Evolutionary conservation across 2,113 vertebrate genomes (phyloP).

Genomic region (Syrrhaptes paradoxus): DNA sequence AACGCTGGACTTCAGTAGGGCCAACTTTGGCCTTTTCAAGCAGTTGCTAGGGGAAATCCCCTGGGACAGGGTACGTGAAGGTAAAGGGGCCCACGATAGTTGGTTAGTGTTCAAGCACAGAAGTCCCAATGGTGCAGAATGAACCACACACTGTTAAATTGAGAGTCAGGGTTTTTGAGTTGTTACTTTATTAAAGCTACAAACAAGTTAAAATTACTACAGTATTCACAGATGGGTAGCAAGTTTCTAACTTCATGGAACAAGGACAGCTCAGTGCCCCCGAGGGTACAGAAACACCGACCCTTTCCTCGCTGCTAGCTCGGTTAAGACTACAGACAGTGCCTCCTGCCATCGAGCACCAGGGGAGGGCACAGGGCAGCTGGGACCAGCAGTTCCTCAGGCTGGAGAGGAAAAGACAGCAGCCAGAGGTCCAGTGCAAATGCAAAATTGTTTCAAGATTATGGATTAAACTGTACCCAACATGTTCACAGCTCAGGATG

Average conservation of each 20-base stretch:
- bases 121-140: fast-evolving
- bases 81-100: too few relatives aligned
- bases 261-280: neutral
- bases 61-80: too few relatives aligned
- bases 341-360: neutral
- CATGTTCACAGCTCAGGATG: neutral
- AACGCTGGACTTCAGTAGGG: too few relatives aligned
- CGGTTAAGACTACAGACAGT: neutral
- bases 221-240: neutral
- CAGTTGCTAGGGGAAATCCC: too few relatives aligned
- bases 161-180: neutral
- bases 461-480: neutral
- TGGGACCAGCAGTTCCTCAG: neutral
- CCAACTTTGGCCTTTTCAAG: too few relatives aligned
- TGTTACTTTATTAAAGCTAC: slow-evolving; percentile 30
- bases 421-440: neutral
- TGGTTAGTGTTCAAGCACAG: too few relatives aligned
- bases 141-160: neutral
- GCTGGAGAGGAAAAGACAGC: fast-evolving
- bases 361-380: fast-evolving
- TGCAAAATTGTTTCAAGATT: neutral
- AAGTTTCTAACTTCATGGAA: neutral
- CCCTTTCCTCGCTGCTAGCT: neutral
- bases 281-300: neutral
- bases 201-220: slow-evolving; percentile 7